phyloP scores from a whole-genome alignment of 2,113 vertebrate genomes.

The Corydoras sp. region DNA sequence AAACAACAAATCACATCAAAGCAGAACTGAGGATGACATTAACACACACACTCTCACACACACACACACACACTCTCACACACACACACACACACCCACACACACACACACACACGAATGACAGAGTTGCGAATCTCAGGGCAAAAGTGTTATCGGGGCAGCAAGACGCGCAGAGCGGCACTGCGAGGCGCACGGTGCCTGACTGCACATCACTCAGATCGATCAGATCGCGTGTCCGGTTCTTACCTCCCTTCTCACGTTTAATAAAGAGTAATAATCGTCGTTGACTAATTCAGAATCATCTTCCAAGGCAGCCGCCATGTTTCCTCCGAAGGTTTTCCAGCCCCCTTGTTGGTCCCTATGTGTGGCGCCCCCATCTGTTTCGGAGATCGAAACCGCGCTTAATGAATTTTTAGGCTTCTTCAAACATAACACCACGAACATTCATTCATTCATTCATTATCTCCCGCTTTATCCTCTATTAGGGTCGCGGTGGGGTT shows the following conservation, averaged over 20 bases:
- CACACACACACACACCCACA: too few relatives aligned
- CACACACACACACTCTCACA: too few relatives aligned
- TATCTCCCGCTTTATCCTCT: too few relatives aligned
- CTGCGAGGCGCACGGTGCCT: not conserved
- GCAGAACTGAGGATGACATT: too few relatives aligned
- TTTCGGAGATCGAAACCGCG: not conserved
- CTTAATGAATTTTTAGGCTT: not conserved
- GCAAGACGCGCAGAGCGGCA: too few relatives aligned
- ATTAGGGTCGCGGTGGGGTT: too few relatives aligned
- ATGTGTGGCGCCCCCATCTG: conserved; percentile 29
- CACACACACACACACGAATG: too few relatives aligned
- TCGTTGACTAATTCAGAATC: conserved; percentile 82
- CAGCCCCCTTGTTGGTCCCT: conserved; percentile 46
- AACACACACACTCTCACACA: too few relatives aligned
- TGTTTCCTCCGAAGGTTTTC: conserved; percentile 71
- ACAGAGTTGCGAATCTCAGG: too few relatives aligned
- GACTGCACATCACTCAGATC: not conserved
- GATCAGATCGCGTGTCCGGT: not conserved
- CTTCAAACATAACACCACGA: not conserved
- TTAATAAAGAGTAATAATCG: conserved; percentile 86
- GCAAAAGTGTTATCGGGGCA: too few relatives aligned
- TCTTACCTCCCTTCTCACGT: conserved; percentile 87
- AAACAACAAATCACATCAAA: too few relatives aligned
- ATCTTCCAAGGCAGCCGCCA: conserved; percentile 86
- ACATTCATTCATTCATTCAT: not conserved